Percentiles rank a stretch among this genome's conserved stretches.
Evolutionary conservation across 2,797 vertebrate genomes (phyloP).

Genomic region (Oryzias dopingdopingensis): DNA sequence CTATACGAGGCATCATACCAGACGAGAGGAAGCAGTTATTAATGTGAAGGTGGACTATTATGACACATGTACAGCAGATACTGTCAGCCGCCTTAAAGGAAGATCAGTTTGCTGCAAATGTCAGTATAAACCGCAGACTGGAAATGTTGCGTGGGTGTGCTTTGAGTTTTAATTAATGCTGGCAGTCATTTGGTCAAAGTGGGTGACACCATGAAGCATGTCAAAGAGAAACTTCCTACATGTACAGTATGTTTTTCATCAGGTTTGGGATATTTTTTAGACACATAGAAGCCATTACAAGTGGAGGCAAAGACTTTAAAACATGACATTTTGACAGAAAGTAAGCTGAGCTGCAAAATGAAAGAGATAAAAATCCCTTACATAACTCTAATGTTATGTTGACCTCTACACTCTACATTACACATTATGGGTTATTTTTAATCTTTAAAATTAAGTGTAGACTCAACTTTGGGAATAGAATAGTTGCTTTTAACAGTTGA

Average conservation of each 20-base stretch:
- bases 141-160: conserved; percentile 25
- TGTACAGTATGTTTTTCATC: neutral
- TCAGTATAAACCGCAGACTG: conserved; percentile 20
- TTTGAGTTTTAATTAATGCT: conserved; percentile 39
- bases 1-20: neutral
- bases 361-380: neutral
- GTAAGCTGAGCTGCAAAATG: neutral
- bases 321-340: neutral
- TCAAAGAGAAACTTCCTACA: conserved; percentile 6
- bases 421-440: too few species aligned
- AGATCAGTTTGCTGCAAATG: conserved; percentile 32
- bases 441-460: too few species aligned
- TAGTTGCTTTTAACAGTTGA: too few species aligned
- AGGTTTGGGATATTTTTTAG: neutral
- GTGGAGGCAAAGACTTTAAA: too few species aligned
- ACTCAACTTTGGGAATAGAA: too few species aligned
- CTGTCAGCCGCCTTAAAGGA: conserved; percentile 27
- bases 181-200: conserved; percentile 19
- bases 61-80: conserved; percentile 2
- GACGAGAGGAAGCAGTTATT: neutral
- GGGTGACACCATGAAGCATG: neutral
- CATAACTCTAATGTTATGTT: too few species aligned
- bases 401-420: too few species aligned
- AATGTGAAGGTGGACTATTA: conserved; percentile 19
- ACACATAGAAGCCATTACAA: neutral